These are phyloP conservation scores for Acrobasis suavella DNA, from an alignment of 2,888 invertebrate species.

Conservation along the genomic window DNA sequence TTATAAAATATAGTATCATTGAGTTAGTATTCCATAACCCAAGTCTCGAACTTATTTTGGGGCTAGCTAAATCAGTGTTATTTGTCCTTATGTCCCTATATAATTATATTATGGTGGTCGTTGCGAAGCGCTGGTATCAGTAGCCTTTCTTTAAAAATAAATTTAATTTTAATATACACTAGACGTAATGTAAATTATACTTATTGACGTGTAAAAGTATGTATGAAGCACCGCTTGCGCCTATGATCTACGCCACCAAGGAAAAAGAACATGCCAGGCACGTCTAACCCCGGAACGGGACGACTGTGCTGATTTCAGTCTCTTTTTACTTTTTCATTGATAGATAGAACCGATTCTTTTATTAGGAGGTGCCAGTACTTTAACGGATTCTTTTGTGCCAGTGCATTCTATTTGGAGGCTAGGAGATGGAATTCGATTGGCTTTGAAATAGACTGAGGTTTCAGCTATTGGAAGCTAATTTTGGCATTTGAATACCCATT, in stretches of 20 bases:
- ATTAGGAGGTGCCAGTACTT: constrained; percentile 58
- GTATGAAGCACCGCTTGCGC: constrained; percentile 1
- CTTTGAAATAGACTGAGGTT: constrained; percentile 35
- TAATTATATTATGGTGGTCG: no score
- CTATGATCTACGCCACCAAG: constrained; percentile 28
- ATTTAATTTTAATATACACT: no score
- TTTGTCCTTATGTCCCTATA: no score
- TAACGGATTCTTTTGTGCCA: constrained; percentile 55
- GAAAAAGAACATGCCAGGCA: constrained; percentile 62
- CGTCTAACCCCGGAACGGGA: constrained; percentile 60
- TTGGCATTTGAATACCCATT: background rate
- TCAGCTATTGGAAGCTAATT: background rate
- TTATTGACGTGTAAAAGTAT: no score
- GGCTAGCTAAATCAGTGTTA: no score
- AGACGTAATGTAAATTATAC: no score
- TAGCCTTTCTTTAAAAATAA: no score
- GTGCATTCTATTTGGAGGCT: constrained; percentile 30
- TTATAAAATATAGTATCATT: no score
- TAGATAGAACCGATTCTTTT: constrained; percentile 71
- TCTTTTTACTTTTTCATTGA: constrained; percentile 65
- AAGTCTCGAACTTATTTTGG: no score
- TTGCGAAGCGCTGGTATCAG: no score
- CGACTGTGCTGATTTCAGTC: constrained; percentile 67
- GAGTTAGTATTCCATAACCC: no score
- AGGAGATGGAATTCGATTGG: constrained; percentile 41